Percentiles rank a stretch among this genome's conserved stretches.
Conservation (phyloP, 2,797 vertebrate genomes). For the Intellagama lesueurii region DNA sequence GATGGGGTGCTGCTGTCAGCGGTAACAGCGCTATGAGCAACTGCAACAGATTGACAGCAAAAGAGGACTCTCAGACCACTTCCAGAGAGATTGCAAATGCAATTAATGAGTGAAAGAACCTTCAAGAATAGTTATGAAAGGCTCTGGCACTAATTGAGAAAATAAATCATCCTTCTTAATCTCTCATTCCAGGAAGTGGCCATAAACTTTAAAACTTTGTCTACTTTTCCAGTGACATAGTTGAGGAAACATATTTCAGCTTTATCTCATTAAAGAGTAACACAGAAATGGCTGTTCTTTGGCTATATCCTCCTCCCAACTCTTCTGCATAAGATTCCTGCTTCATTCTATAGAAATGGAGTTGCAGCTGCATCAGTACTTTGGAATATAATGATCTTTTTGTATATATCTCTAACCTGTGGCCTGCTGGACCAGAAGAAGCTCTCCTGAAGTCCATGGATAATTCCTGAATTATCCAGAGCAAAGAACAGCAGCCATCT, state of each 20-base stretch:
- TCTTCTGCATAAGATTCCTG: constrained; percentile 22
- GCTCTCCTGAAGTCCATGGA: not conserved
- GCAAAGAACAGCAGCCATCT: not conserved
- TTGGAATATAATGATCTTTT: not conserved
- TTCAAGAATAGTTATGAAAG: not conserved
- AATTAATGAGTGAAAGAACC: fast-evolving
- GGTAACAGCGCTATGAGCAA: not conserved
- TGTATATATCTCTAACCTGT: not conserved
- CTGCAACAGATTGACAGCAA: fast-evolving
- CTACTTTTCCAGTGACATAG: constrained; percentile 59
- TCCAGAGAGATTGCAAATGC: not conserved
- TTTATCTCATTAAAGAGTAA: constrained; percentile 62
- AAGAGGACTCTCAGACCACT: not conserved
- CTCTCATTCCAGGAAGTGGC: constrained; percentile 30
- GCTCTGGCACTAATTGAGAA: not conserved
- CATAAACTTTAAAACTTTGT: constrained; percentile 48
- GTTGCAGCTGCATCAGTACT: too few species aligned
- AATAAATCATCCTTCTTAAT: not conserved
- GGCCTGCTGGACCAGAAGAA: not conserved
- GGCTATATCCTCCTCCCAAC: constrained; percentile 51
- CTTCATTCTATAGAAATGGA: not conserved
- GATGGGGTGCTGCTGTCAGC: too few species aligned
- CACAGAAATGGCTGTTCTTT: constrained; percentile 60
- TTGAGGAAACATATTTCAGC: constrained; percentile 43
- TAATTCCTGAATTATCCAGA: not conserved